Percentiles rank a stretch among this genome's conserved stretches.
phyloP scores from a whole-genome alignment of 2,797 vertebrate genomes.

The Harpagifer antarcticus region DNA sequence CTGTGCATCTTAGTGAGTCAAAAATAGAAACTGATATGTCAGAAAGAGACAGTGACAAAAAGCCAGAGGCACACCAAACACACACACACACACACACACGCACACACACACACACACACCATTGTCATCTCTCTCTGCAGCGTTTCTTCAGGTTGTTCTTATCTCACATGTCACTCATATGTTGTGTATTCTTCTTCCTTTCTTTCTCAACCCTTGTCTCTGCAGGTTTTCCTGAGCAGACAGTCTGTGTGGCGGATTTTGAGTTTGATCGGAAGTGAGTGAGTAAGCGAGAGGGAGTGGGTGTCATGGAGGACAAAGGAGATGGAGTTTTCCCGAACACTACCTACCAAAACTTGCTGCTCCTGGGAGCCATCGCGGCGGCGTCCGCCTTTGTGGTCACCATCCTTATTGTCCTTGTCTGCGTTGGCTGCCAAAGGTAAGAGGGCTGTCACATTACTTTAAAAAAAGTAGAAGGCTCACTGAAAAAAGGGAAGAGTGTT shows the following conservation, averaged over 20 bases:
- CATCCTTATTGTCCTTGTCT: conserved; percentile 85
- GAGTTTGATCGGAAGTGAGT: conserved; percentile 59
- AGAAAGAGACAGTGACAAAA: conserved; percentile 77
- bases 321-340: conserved; percentile 3
- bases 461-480: background rate
- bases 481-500: conserved; percentile 28
- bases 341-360: conserved; percentile 79
- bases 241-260: conserved; percentile 59
- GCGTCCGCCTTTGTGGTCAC: conserved; percentile 88
- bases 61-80: conserved; percentile 66
- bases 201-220: conserved; percentile 20
- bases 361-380: conserved; percentile 86
- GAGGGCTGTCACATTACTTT: conserved; percentile 13
- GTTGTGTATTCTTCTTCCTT: conserved; percentile 28
- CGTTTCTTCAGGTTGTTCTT: conserved; percentile 50
- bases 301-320: conserved; percentile 67
- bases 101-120: conserved; percentile 22
- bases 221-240: conserved; percentile 76
- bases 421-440: conserved; percentile 87
- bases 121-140: conserved; percentile 43
- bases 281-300: conserved; percentile 52
- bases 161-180: conserved; percentile 63
- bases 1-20: conserved; percentile 71
- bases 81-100: conserved; percentile 38
- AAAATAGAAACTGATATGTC: conserved; percentile 82